Conservation (phyloP, 2,888 invertebrate species). For the Diadromus collaris region DNA sequence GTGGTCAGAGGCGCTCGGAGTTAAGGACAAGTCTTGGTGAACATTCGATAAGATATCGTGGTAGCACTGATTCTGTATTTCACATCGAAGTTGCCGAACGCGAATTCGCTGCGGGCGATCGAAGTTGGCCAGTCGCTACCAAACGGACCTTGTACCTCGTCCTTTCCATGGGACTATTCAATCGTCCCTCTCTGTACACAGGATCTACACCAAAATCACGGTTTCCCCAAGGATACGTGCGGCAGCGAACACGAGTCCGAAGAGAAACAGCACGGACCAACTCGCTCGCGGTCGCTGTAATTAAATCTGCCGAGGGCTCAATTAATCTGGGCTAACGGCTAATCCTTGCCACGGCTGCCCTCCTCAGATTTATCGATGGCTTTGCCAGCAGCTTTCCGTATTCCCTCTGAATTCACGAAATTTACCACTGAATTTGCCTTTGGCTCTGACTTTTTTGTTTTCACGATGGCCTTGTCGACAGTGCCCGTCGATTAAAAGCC, state of each 20-base stretch:
- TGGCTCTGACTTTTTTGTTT: not conserved
- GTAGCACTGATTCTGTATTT: not conserved
- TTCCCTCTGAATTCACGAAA: not conserved
- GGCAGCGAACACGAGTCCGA: constrained; percentile 16
- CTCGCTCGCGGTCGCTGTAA: constrained; percentile 33
- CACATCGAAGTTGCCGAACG: not conserved
- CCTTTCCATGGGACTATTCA: constrained; percentile 8
- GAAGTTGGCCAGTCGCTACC: not conserved
- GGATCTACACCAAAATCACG: not conserved
- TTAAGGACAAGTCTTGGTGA: constrained; percentile 14
- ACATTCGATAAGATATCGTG: constrained; percentile 4
- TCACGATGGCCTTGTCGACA: not conserved
- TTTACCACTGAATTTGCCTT: not conserved
- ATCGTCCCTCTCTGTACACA: constrained; percentile 1
- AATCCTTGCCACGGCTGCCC: constrained; percentile 33
- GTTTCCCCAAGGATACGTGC: constrained; percentile 5
- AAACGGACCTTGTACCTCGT: not conserved
- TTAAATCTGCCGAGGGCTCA: constrained; percentile 54
- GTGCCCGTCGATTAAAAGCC: not conserved
- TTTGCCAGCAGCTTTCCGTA: constrained; percentile 20
- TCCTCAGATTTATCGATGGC: constrained; percentile 38
- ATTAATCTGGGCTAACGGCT: constrained; percentile 55
- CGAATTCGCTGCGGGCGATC: not conserved
- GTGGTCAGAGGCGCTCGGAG: constrained; percentile 16
- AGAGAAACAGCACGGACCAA: constrained; percentile 25